Conservation (phyloP, 2,113 vertebrate species). For the Tetraodon nigroviridis region DNA sequence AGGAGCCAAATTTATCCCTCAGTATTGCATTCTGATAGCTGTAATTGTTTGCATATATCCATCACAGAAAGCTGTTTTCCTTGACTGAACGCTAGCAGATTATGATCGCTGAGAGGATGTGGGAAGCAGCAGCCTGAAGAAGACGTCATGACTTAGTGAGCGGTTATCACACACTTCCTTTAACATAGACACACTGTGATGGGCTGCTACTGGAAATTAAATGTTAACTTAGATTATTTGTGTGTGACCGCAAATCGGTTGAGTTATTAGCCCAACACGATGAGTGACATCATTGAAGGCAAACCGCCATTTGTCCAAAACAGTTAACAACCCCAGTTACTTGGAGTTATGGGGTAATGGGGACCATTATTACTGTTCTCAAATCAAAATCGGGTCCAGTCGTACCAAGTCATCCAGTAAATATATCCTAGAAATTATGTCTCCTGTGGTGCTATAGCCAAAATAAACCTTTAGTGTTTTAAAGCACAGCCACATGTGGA, state of each 20-base stretch:
- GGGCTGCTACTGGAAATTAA: no score
- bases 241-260: background rate
- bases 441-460: conserved; percentile 26
- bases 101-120: no score
- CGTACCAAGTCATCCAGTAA: background rate
- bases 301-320: conserved; percentile 31
- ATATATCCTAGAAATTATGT: conserved; percentile 19
- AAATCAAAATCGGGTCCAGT: conserved; percentile 6
- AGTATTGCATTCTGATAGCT: no score
- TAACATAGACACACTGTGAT: no score
- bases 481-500: conserved; percentile 2
- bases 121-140: no score
- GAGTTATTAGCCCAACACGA: conserved; percentile 38
- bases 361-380: conserved; percentile 22
- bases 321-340: conserved; percentile 28
- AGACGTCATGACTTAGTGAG: no score
- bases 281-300: conserved; percentile 17
- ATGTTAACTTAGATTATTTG: no score
- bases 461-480: conserved; percentile 35
- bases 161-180: no score
- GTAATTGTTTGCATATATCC: background rate
- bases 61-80: no score
- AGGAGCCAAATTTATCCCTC: no score
- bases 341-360: conserved; percentile 22
- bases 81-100: no score